phyloP scores from a whole-genome alignment of 1,140 invertebrate species.

The Penaeus indicus region DNA sequence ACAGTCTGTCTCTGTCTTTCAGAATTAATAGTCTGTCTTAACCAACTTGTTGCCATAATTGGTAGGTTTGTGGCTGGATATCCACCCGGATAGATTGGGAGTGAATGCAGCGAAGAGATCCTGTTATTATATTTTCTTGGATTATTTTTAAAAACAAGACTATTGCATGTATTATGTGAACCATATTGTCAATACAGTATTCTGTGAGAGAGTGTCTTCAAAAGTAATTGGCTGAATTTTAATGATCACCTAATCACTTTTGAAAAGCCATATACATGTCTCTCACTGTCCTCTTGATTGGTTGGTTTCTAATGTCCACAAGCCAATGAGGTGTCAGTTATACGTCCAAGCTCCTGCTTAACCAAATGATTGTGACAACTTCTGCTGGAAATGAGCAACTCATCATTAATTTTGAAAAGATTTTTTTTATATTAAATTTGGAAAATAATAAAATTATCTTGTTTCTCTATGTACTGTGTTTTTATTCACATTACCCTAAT shows the following conservation, averaged over 20 bases:
- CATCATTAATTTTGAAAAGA: conserved; percentile 61
- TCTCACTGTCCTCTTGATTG: conserved; percentile 62
- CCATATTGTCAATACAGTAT: conserved; percentile 57
- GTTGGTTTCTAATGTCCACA: conserved; percentile 54
- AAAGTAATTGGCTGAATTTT: conserved; percentile 50
- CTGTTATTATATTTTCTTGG: conserved; percentile 58
- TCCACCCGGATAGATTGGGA: conserved; percentile 41
- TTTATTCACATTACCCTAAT: too few species aligned
- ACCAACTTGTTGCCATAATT: conserved; percentile 54
- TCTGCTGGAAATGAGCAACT: conserved; percentile 60
- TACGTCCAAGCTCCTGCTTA: conserved; percentile 62
- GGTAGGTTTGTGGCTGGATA: conserved; percentile 43
- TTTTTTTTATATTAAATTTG: conserved; percentile 63
- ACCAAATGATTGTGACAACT: conserved; percentile 60
- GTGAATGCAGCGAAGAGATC: conserved; percentile 47
- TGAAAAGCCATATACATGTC: conserved; percentile 60
- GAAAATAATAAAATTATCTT: conserved; percentile 65
- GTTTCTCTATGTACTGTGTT: conserved; percentile 36
- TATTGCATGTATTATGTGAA: conserved; percentile 60
- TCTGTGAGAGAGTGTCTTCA: conserved; percentile 59
- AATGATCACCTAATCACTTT: conserved; percentile 55
- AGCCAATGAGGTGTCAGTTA: conserved; percentile 64
- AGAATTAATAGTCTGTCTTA: conserved; percentile 15
- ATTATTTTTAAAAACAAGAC: conserved; percentile 53
- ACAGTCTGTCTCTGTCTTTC: conserved; percentile 39